A percentile compares a stretch with the other conserved stretches of the same genome.
Conservation (phyloP, 1,140 invertebrate genomes). For the Formica exsecta region DNA sequence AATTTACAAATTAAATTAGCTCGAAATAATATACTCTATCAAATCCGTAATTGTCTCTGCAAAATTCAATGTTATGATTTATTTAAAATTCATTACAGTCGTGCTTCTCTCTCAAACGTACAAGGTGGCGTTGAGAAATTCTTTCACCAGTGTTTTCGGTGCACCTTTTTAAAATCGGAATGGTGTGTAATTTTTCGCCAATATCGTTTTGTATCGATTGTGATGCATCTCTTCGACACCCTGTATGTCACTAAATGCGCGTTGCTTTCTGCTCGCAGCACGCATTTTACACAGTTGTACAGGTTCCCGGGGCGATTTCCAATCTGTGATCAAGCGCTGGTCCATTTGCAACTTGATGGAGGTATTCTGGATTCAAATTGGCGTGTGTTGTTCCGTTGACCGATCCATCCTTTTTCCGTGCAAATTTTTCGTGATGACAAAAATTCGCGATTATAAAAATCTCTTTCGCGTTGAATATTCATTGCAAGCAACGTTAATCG, state of each 20-base stretch:
- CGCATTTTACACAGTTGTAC: conserved; percentile 66
- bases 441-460: conserved; percentile 53
- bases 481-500: conserved; percentile 6
- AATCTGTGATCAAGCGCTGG: conserved; percentile 74
- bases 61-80: background rate
- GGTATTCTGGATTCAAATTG: conserved; percentile 72
- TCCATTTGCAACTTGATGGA: conserved; percentile 77
- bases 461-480: conserved; percentile 5
- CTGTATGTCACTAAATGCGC: conserved; percentile 34
- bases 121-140: background rate
- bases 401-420: conserved; percentile 47
- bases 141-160: background rate
- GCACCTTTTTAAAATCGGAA: background rate
- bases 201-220: conserved; percentile 21
- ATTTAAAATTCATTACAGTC: background rate
- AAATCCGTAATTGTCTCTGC: background rate
- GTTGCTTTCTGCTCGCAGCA: conserved; percentile 35
- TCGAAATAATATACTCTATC: background rate
- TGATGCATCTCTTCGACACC: conserved; percentile 39
- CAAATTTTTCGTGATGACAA: conserved; percentile 36
- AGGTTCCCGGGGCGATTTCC: conserved; percentile 71
- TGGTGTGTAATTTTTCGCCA: conserved; percentile 27
- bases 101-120: background rate
- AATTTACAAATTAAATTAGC: background rate
- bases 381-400: conserved; percentile 57